Percentiles rank a stretch among this genome's conserved stretches.
These are phyloP conservation scores for Drosophila pullipes DNA, from an alignment of 2,888 invertebrate species.

Conservation along the genomic window DNA sequence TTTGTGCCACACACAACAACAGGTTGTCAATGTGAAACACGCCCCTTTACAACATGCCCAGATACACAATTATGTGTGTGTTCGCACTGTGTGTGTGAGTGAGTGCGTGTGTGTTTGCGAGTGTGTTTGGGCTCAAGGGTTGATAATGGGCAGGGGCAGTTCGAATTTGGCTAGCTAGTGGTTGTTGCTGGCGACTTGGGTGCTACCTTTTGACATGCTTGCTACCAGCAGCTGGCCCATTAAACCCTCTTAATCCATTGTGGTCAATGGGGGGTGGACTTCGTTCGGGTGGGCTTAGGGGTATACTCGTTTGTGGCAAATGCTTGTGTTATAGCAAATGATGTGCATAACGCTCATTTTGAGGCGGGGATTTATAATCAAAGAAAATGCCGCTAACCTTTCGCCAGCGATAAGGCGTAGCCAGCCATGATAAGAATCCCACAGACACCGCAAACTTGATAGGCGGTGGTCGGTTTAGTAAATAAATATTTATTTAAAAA, in stretches of 20 bases:
- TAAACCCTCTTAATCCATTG: conserved; percentile 2
- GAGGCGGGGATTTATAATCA: conserved; percentile 37
- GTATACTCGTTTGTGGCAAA: not conserved
- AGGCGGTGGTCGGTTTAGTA: conserved; percentile 1
- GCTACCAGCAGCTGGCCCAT: conserved; percentile 11
- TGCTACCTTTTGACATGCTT: conserved; percentile 12
- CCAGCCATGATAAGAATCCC: conserved; percentile 37
- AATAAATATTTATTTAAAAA: not conserved
- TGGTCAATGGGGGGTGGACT: not conserved
- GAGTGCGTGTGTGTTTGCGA: conserved; percentile 1
- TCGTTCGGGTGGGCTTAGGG: not conserved
- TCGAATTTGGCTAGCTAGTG: conserved; percentile 46
- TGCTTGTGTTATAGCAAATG: conserved; percentile 41
- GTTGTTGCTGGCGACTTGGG: conserved; percentile 54
- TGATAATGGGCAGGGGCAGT: conserved; percentile 32
- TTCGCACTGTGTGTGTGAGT: conserved; percentile 19
- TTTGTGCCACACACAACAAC: conserved; percentile 57
- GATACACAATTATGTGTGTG: conserved; percentile 58
- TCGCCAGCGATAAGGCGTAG: conserved; percentile 39
- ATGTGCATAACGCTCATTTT: conserved; percentile 44
- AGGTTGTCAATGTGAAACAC: conserved; percentile 69
- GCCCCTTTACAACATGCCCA: conserved; percentile 44
- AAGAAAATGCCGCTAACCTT: conserved; percentile 60
- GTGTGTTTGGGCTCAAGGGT: conserved; percentile 28
- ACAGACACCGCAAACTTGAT: conserved; percentile 20